Evolutionary conservation across 2,888 invertebrate genomes (phyloP), one percentile per base, ranked within the genome.

Genomic region (Brenthis ino): DNA sequence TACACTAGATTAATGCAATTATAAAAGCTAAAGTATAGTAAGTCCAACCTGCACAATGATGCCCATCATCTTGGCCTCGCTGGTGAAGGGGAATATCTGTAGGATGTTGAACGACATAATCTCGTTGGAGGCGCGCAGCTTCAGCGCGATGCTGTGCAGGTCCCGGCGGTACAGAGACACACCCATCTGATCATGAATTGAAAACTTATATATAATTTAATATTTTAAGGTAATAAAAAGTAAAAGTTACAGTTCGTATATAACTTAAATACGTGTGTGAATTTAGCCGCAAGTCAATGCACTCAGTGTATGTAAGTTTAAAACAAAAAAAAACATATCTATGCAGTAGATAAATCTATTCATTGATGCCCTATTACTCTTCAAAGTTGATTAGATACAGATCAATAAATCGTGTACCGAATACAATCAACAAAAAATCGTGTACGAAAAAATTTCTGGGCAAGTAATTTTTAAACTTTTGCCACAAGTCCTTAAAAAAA

Each of bases 21-120:
- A 28, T 28, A 28, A 28, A 28, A 28, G 28, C 5, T 4, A 28
- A 4, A 4, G 4, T 28, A 4, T 3, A 70, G 16, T 58, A 48
- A 1, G 24, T 16, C 4, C 20, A 76, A 94, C 95, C 88, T 96
- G 95, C 0, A 98, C 95, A 77, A 98, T 96, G 61, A 98, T 97
- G 50, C 98, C 98, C 98, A 98, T 98, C 83, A 98, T 94, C 85
- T 98, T 98, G 66, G 96, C 95, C 85, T 97, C 97, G 77, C 98
- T 97, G 72, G 97, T 97, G 85, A 98, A 98, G 55, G 98, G 98
- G 75, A 98, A 95, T 64, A 96, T 94, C 83, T 98, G 97, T 50
- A 98, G 90, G 70, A 96, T 96, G 61, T 90, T 94, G 81, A 94
- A 96, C 76, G 95, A 94, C 76, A 95, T 80, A n/a, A 95, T 87